Base-by-base conservation (phyloP, 2,797 vertebrate genomes). In the Melanotaenia boesemani region DNA sequence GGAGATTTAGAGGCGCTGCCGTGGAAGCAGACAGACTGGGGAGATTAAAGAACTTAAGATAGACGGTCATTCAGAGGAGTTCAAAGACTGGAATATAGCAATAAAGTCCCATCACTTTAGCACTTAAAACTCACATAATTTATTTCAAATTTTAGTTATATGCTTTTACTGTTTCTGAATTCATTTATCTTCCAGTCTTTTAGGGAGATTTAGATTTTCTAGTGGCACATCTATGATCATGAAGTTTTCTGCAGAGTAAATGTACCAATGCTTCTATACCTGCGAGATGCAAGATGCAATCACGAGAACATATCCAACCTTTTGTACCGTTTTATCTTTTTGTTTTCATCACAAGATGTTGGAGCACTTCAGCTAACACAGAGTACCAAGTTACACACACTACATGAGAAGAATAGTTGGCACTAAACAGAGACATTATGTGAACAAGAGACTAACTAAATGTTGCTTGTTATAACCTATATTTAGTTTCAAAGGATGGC, bases 21-120 rank as follows among this genome's bases (percentile, higher is more conserved):
- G 72, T 64, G 68, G 76, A 48, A 74, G 88, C 87, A 85, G 88
- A 82, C 89, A 85, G 82, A 69, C 90, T 57, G 79, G 62, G 79
- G 82, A 90, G 91, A 92, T 93, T 87, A 91, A 88, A 89, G 77
- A 91, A 91, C 82, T 81, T 81, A 79, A 92, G 83, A 90, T 86
- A 87, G 77, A 76, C 77, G 69, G 70, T 83, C 76, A 71, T 77
- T 74, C 72, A 63, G 63, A 81, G 69, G 68, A 88, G 89, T 92
- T 93, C 90, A 94, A 92, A 92, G 90, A 80, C 74, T 55, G 54
- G 68, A 77, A 73, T 67, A 74, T 13, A 50, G 26, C 62, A 50
- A 54, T 67, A 57, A 70, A 75, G 70, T 63, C 70, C 28, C 36
- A 30, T 67, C 20, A 52, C 75, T 34, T 59, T 61, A 67, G 60